Percentiles rank a stretch among this genome's conserved stretches.
These are phyloP conservation scores for Drosophila kepulauana DNA, from an alignment of 1,140 invertebrate genomes.

Conservation along the genomic window DNA sequence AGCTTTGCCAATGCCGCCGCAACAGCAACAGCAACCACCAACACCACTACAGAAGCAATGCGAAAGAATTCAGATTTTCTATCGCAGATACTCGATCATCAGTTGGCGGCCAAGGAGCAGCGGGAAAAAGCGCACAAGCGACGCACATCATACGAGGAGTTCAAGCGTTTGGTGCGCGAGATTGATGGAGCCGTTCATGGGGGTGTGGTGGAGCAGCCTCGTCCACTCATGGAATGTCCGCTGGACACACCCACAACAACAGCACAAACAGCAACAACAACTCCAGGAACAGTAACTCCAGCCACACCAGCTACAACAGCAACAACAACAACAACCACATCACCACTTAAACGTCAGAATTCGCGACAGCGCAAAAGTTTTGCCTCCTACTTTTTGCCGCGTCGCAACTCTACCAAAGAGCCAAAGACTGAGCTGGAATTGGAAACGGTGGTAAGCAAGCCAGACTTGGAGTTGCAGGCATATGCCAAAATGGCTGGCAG, in stretches of 20 bases:
- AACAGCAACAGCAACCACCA: slow-evolving; percentile 47
- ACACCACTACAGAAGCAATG: slow-evolving; percentile 73
- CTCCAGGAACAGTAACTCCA: slow-evolving; percentile 5
- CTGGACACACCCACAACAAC: slow-evolving; percentile 38
- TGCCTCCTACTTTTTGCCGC: slow-evolving; percentile 73
- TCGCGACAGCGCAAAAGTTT: slow-evolving; percentile 82
- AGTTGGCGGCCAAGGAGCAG: slow-evolving; percentile 76
- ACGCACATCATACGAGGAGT: slow-evolving; percentile 84
- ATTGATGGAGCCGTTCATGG: slow-evolving; percentile 59
- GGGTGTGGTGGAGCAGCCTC: slow-evolving; percentile 29
- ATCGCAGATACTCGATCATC: slow-evolving; percentile 83
- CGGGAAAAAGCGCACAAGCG: slow-evolving; percentile 81
- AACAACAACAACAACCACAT: slow-evolving; percentile 19
- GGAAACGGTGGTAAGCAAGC: slow-evolving; percentile 20
- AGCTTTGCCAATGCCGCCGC: slow-evolving; percentile 29
- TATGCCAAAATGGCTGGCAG: slow-evolving; percentile 37
- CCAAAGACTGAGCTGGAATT: slow-evolving; percentile 54
- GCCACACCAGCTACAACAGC: not conserved
- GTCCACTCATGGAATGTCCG: slow-evolving; percentile 32
- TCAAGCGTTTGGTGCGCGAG: slow-evolving; percentile 81
- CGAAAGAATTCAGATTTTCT: slow-evolving; percentile 84
- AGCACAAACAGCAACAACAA: not conserved
- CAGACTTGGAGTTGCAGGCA: slow-evolving; percentile 29
- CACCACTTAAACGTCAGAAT: slow-evolving; percentile 77
- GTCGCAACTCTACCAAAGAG: slow-evolving; percentile 70